Evolutionary conservation across 2,113 vertebrate species (phyloP).

Genomic region (Indicator maculatus): DNA sequence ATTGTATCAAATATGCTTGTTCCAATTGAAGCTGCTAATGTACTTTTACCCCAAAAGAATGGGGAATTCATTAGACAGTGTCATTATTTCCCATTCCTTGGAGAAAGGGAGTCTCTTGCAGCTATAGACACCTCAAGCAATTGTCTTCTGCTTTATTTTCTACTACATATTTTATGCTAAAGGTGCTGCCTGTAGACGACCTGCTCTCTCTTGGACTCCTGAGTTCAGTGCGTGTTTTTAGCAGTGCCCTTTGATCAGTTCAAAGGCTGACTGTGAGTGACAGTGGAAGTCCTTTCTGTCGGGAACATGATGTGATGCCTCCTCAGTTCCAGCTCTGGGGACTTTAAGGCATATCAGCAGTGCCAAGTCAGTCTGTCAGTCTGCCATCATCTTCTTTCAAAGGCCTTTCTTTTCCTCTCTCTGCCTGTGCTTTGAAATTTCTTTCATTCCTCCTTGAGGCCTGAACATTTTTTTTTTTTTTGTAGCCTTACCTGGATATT

Average conservation of each 20-base stretch:
- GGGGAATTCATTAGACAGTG: not conserved
- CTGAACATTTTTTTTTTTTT: not conserved
- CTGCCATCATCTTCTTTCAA: not conserved
- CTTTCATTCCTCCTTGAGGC: not conserved
- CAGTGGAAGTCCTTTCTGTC: not conserved
- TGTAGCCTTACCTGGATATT: not conserved
- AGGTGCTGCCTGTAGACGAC: not conserved
- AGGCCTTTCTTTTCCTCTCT: not conserved
- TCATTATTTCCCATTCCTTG: not conserved
- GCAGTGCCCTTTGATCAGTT: slow-evolving; percentile 4
- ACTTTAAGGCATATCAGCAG: not conserved
- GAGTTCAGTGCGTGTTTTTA: not conserved
- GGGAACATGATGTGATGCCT: not conserved
- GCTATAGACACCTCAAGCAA: not conserved
- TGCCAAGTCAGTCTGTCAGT: not conserved
- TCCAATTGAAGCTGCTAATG: not conserved
- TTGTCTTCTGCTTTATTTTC: not conserved
- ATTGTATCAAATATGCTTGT: not conserved
- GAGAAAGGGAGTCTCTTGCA: not conserved
- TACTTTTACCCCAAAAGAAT: not conserved
- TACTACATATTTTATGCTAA: not conserved
- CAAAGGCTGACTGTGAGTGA: not conserved
- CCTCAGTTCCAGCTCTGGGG: slow-evolving; percentile 8
- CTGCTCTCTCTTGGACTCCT: not conserved
- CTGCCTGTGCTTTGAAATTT: slow-evolving; percentile 17